Base-by-base conservation (phyloP, 2,113 vertebrate genomes). In the Butorides virescens region DNA sequence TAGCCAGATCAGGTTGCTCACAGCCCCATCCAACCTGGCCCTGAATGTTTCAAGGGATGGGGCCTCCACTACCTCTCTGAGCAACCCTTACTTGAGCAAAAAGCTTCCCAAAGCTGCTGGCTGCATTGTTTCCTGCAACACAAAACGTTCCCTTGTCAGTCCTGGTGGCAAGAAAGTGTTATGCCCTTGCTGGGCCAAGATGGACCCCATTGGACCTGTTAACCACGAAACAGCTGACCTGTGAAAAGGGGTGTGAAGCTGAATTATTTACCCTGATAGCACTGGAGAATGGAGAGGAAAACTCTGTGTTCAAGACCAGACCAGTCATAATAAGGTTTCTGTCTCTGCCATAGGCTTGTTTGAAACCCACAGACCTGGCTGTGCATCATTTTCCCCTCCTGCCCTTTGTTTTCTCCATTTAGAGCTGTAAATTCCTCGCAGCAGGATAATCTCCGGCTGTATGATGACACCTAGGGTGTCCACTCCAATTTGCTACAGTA, bases 81-180 rank as follows among this genome's bases (percentile, higher is more conserved):
- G 39, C 39, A 95, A 37, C 5, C 3, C 71, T 70, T 53, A 71
- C 12, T 58, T 17, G n/a, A 81, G 30, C 13, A 66, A 75, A 94
- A 86, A 70, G 9, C 20, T 65, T 91, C 26, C 56, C 21, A 5
- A 77, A 75, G 17, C 13, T 67, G 5, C 34, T 81, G 72, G 20
- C 7, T 79, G 65, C 25, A 19, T 34, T 3, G 23, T 23, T 75
- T 84, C 73, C 19, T 65, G 30, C 47, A 61, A 39, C 14, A 44
- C 1, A 2, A 81, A 72, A 11, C 1, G 0, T 32, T 71, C 20
- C 9, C 23, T 68, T 26, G 2, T 42, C 34, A 36, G 26, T 72
- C 36, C 42, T 73, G 19, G 44, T 42, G 42, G 37, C 32, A 74
- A 89, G 10, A 32, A 4, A 36, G 7, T 21, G 16, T 50, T 47